Evolutionary conservation across 2,797 vertebrate genomes (phyloP).

Genomic region (Notamacropus eugenii): DNA sequence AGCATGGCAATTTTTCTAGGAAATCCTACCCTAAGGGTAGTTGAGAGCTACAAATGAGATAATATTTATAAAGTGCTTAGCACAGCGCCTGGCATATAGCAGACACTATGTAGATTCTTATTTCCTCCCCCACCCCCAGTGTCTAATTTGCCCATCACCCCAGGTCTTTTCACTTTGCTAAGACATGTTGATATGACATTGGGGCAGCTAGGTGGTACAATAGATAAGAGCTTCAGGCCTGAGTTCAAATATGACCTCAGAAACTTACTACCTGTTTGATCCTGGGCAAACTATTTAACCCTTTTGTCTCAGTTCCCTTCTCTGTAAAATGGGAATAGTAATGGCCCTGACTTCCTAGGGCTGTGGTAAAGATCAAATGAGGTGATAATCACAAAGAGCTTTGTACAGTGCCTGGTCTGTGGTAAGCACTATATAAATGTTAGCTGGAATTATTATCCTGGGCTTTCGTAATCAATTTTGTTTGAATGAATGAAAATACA

Average conservation of each 20-base stretch:
- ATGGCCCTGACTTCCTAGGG: not conserved
- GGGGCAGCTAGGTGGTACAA: not conserved
- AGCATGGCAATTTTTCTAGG: not conserved
- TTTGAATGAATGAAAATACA: not conserved
- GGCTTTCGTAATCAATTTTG: not conserved
- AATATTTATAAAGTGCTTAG: not conserved
- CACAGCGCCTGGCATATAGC: not conserved
- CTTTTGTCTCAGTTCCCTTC: not conserved
- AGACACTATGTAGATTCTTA: not conserved
- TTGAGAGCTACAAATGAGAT: not conserved
- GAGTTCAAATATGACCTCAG: not conserved
- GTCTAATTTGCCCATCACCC: not conserved
- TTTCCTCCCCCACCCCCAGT: not conserved
- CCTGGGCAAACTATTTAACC: not conserved
- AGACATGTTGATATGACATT: not conserved
- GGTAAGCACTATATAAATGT: not conserved
- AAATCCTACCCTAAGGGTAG: not conserved
- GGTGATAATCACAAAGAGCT: not conserved
- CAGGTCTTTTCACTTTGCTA: not conserved
- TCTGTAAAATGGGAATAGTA: not conserved
- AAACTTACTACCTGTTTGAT: not conserved
- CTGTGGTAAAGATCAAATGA: not conserved
- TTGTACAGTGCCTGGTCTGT: not conserved
- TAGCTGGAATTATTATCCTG: not conserved
- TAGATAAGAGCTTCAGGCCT: not conserved